Conservation (phyloP, 2,888 invertebrate species). For the Icerya purchasi region DNA sequence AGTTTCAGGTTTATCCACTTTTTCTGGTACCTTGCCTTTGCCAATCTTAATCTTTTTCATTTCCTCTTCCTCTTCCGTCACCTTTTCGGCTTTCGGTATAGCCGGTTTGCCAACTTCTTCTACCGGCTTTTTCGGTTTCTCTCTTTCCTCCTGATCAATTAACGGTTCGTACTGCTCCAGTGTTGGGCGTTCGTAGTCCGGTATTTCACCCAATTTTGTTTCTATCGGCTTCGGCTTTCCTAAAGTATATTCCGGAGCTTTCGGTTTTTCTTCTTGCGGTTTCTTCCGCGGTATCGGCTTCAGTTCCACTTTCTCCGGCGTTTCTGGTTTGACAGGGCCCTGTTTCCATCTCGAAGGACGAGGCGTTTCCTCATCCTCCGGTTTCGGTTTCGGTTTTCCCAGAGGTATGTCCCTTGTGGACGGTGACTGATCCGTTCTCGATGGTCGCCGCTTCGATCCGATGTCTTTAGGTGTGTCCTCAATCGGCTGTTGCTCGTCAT, state of each 20-base stretch:
- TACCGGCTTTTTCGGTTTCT: conserved; percentile 21
- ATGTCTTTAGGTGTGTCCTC: conserved; percentile 17
- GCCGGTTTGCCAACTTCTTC: conserved; percentile 16
- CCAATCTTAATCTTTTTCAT: conserved; percentile 28
- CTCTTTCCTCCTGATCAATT: conserved; percentile 12
- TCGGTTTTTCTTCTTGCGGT: conserved; percentile 23
- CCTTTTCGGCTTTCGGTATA: conserved; percentile 20
- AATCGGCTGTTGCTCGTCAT: conserved; percentile 19
- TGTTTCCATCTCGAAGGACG: conserved; percentile 25
- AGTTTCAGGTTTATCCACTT: conserved; percentile 22
- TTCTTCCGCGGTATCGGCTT: conserved; percentile 23
- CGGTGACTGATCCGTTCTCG: conserved; percentile 17
- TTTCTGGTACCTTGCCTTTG: conserved; percentile 29
- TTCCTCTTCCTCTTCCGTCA: conserved; percentile 27
- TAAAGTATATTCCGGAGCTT: too few species aligned
- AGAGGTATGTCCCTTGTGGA: conserved; percentile 19
- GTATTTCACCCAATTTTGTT: too few species aligned
- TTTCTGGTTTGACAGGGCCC: conserved; percentile 25
- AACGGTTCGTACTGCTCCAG: conserved; percentile 19
- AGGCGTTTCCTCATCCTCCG: conserved; percentile 21
- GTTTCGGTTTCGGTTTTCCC: conserved; percentile 19
- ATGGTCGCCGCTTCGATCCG: conserved; percentile 19
- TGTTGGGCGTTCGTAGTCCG: too few species aligned
- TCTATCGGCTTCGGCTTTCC: too few species aligned
- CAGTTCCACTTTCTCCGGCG: conserved; percentile 24